A percentile compares a stretch with the other conserved stretches of the same genome.
phyloP scores from a whole-genome alignment of 2,113 vertebrate genomes.

The Phaethornis superciliosus region DNA sequence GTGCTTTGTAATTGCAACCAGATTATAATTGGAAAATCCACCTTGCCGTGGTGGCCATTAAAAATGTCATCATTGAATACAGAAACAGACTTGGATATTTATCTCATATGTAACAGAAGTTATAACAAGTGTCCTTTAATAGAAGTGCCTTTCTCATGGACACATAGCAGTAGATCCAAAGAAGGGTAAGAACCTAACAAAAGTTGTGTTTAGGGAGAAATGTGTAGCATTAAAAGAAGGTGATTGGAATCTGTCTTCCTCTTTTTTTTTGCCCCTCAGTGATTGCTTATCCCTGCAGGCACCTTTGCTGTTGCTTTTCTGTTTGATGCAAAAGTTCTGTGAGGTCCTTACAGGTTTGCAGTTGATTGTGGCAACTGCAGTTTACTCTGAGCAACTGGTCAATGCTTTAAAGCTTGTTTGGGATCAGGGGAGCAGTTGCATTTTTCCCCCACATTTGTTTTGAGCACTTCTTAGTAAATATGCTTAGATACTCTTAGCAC shows the following conservation, averaged over 20 bases:
- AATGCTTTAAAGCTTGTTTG: neutral
- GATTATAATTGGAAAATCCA: neutral
- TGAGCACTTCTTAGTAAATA: neutral
- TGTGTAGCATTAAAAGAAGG: neutral
- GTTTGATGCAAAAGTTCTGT: neutral
- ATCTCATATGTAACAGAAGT: neutral
- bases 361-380: neutral
- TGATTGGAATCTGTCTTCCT: neutral
- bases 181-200: neutral
- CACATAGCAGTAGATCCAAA: neutral
- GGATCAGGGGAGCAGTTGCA: neutral
- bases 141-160: neutral
- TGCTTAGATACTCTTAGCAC: neutral
- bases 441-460: neutral
- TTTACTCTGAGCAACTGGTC: neutral
- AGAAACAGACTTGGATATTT: neutral
- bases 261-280: neutral
- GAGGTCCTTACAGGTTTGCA: neutral
- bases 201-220: neutral
- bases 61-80: neutral
- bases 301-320: neutral
- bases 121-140: neutral
- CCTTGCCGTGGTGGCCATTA: neutral
- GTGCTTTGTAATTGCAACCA: neutral
- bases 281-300: neutral